Conservation (phyloP, 1,140 invertebrate genomes). For the Cydia strobilella region DNA sequence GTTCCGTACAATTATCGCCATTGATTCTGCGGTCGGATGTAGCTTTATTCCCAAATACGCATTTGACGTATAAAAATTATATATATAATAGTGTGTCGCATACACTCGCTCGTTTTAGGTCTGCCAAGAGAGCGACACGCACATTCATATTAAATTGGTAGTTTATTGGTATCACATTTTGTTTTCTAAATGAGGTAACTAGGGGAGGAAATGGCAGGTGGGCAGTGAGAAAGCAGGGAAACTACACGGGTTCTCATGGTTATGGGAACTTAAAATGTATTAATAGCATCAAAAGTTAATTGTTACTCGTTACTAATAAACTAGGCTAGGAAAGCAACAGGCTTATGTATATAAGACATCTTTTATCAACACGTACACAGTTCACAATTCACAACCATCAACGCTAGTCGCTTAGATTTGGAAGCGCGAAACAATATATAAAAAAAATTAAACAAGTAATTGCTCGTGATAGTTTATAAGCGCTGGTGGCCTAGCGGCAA, state of each 20-base stretch:
- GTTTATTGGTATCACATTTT: conserved; percentile 31
- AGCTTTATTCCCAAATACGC: not conserved
- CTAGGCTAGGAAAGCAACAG: no score
- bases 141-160: not conserved
- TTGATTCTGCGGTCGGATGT: conserved; percentile 66
- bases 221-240: conserved; percentile 36
- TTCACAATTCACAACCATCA: no score
- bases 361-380: no score
- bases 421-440: no score
- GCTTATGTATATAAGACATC: no score
- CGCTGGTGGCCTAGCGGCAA: no score
- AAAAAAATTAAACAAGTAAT: not conserved
- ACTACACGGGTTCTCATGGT: conserved; percentile 49
- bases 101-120: not conserved
- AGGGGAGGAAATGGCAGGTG: conserved; percentile 56
- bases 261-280: conserved; percentile 34
- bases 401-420: no score
- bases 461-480: not conserved
- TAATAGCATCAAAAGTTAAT: conserved; percentile 26
- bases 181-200: conserved; percentile 18
- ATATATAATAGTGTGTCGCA: not conserved
- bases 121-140: not conserved
- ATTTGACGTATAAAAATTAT: not conserved
- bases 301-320: not conserved
- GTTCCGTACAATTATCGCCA: conserved; percentile 71